Evolutionary conservation across 2,888 invertebrate species (phyloP), one percentile per base, ranked within the genome.

Genomic region (Scaptomyza cyrtandrae): DNA sequence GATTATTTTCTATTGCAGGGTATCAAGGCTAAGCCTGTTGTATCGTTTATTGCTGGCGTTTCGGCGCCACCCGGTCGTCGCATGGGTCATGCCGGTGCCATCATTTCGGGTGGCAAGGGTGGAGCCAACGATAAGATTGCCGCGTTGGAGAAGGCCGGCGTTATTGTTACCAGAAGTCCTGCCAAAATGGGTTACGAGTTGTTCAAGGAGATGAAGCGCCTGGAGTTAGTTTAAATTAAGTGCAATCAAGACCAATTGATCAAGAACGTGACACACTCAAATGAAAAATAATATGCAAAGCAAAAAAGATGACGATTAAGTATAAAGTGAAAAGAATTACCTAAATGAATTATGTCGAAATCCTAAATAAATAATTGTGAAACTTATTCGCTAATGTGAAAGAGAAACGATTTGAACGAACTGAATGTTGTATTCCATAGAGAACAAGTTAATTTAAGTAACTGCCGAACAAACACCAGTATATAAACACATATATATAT

Each of bases 1-100:
- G 19, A 13, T 14, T 27, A 3, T 4, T 14, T 2, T 37, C 9
- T 3, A 10, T 93, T 93, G 14, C 90, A 97, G 97, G 97, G 97
- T 74, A 93, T 94, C 58, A 96, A 97, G 91, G 96, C 97, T 43
- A 99, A 99, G 92, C 99, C 99, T 45, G 99, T 99, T 39, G 99
- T 99, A 3, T 98, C 99, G 7, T 99, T 99, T 93, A 99, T 99
- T 92, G 99, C 99, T 86, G 99, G 99, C 64, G 92, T 99, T 70
- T 99, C 99, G 11, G 99, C 99, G 13, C 99, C 99, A 16, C 98
- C 99, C 46, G 99, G 99, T 58, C 94, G 99, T 88, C 94, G 99
- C 91, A 99, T 99, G 99, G 99, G 99, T 45, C 99, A 99, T 92
- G 99, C 99, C 68, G 99, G 99, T 80, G 99, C 99, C 77, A 99